Conservation (phyloP, 1,140 invertebrate species). For the Temnothorax curvispinosus region DNA sequence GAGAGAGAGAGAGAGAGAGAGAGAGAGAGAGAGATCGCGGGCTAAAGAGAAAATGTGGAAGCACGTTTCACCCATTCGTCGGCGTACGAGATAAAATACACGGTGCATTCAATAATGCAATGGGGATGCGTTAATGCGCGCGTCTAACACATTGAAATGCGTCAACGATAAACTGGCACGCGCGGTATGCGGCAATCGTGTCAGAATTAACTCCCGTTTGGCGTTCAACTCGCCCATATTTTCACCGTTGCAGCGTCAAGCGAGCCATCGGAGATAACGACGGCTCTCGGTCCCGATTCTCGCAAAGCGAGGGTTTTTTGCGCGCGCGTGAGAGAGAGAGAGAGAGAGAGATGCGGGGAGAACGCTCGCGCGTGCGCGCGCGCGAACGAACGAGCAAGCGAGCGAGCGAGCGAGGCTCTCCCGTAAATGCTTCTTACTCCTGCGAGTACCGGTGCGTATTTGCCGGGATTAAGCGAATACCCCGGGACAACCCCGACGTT, state of each 20-base stretch:
- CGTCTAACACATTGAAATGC: not conserved
- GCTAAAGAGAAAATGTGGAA: not conserved
- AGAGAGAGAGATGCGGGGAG: not conserved
- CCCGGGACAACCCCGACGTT: constrained; percentile 51
- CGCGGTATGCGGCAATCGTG: not conserved
- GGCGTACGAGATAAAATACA: constrained; percentile 1
- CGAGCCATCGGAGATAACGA: not conserved
- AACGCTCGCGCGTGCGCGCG: not conserved
- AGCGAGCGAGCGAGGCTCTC: not conserved
- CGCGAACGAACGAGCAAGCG: not conserved
- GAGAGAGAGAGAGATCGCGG: not conserved
- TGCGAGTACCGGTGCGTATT: constrained; percentile 36
- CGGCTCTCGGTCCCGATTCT: not conserved
- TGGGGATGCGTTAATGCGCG: constrained; percentile 14
- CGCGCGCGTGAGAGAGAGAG: not conserved
- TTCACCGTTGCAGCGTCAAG: not conserved
- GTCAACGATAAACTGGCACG: not conserved
- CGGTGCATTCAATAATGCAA: not conserved
- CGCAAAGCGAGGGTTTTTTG: not conserved
- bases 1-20: not conserved
- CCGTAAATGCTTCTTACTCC: constrained; percentile 36
- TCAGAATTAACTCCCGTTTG: constrained; percentile 14
- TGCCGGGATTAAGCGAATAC: constrained; percentile 56
- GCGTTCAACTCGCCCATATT: not conserved
- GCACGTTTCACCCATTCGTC: constrained; percentile 25